A percentile compares a stretch with the other conserved stretches of the same genome.
Conservation (phyloP, 2,888 invertebrate species). For the Diploptera punctata region DNA sequence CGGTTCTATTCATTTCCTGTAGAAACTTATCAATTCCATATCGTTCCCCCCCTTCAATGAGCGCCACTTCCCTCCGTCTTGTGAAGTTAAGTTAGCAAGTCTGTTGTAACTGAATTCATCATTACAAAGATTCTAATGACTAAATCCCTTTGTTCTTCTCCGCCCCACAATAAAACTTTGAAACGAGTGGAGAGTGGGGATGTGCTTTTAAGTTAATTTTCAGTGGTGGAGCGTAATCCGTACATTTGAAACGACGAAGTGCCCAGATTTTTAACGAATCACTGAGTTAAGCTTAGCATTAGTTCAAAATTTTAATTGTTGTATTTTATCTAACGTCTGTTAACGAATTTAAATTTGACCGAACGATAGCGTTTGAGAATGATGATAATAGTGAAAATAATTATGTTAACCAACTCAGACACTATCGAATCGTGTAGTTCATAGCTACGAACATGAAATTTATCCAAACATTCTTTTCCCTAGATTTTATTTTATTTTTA, state of each 20-base stretch:
- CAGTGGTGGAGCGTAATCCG: not conserved
- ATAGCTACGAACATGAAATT: too few relatives aligned
- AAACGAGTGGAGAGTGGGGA: not conserved
- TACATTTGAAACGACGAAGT: slow-evolving; percentile 1
- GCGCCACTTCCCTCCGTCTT: not conserved
- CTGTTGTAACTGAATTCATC: slow-evolving; percentile 17
- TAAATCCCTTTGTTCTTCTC: slow-evolving; percentile 10
- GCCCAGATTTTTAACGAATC: not conserved
- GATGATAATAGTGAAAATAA: too few relatives aligned
- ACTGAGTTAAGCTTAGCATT: too few relatives aligned
- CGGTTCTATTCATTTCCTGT: not conserved
- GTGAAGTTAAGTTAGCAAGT: slow-evolving; percentile 2
- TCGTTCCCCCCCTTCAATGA: not conserved
- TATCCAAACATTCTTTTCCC: too few relatives aligned
- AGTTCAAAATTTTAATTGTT: too few relatives aligned
- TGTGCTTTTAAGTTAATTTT: not conserved
- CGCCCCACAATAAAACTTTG: not conserved
- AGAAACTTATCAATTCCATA: not conserved
- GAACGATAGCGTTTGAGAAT: too few relatives aligned
- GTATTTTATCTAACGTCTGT: too few relatives aligned
- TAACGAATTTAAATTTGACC: too few relatives aligned
- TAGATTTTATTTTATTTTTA: too few relatives aligned
- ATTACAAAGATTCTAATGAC: slow-evolving; percentile 18
- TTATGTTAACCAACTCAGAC: too few relatives aligned
- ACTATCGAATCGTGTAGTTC: too few relatives aligned